Evolutionary conservation across 2,797 vertebrate genomes (phyloP), one percentile per base, ranked within the genome.

Genomic region (Enteromius mattozi): DNA sequence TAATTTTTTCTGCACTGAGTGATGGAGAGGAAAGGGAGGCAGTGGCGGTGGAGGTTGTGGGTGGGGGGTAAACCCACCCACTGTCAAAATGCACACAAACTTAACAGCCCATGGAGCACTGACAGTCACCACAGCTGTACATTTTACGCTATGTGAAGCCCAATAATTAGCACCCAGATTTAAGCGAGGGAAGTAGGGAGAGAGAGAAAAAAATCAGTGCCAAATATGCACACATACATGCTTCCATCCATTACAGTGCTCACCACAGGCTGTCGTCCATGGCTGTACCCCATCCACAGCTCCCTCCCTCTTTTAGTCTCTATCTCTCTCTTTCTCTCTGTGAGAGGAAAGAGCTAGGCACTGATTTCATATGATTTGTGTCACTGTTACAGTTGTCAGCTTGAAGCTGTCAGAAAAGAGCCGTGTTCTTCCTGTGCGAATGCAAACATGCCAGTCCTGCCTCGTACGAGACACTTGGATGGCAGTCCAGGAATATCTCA

Each of bases 141-240:
- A 95, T 96, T 97, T 96, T 96, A 96, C 87, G 90, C 94, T 96
- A 95, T 94, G 94, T 96, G 95, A 97, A 96, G 95, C 95, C 94
- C 94, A 96, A 95, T 96, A 96, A 97, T 97, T 96, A 97, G 94
- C 87, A 90, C 92, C 94, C 93, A 89, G 92, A 94, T 94, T 93
- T 92, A 89, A 90, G 91, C 27, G 88, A 90, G 89, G 63, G 30
- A 83, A 51, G 83, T 70, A 42, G 47, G 70, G 63, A 27, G 78
- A 21, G 81, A 59, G 27, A 78, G 56, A 81, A 81, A 47, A 85
- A 59, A n/a, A 65, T 65, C 54, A 35, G 30, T 68, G 88, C 89
- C 90, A 81, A 88, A 79, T 88, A 89, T 81, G 87, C 83, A 86
- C 86, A 86, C 80, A 89, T 81, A 89, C 80, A 88, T 65, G 63